Base-by-base conservation (phyloP, 2,797 vertebrate species). In the Pteronotus mesoamericanus region DNA sequence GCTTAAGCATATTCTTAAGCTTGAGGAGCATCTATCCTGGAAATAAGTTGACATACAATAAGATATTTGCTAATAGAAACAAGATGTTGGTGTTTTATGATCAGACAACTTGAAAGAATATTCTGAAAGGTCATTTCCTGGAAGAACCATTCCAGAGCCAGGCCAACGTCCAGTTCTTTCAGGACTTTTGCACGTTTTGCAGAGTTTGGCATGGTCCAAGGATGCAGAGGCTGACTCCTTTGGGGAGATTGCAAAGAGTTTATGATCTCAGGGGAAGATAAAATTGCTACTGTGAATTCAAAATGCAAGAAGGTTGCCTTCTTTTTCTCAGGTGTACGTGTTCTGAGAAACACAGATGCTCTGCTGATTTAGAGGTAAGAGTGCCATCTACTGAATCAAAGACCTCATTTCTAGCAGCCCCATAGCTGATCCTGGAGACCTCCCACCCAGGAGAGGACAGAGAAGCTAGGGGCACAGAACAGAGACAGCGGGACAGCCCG, bases 341-440 rank as follows among this genome's bases (percentile, higher is more conserved):
- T 32, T 61, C 86, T 10, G 69, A 48, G 77, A 37, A 39, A 18
- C 64, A 11, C n/a, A 2, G 77, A 11, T 2, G 75, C 55, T 46
- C 61, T 21, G 66, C 44, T 6, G 87, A 94, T 29, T 34, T 92
- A 94, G 89, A 96, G 96, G 53, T 46, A 86, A 97, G 80, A 96
- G 92, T 97, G 95, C 95, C 95, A 96, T 79, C 97, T 95, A 72
- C 94, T 92, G 90, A 82, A 80, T 9, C 57, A 5, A 79, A 85
- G 90, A 64, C 90, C 59, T 95, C 94, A 93, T 69, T 90, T 91
- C 95, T 26, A 4, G 12, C 90, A 66, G 85, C 5, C 57, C 72
- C 18, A 5, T 8, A 37, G 79, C 77, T 12, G 3, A 9, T 79
- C 88, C 85, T 37, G 11, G 88, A 94, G 57, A 66, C n/a, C 7